Base-by-base conservation (phyloP, 2,888 invertebrate genomes). In the Sympetrum striolatum region DNA sequence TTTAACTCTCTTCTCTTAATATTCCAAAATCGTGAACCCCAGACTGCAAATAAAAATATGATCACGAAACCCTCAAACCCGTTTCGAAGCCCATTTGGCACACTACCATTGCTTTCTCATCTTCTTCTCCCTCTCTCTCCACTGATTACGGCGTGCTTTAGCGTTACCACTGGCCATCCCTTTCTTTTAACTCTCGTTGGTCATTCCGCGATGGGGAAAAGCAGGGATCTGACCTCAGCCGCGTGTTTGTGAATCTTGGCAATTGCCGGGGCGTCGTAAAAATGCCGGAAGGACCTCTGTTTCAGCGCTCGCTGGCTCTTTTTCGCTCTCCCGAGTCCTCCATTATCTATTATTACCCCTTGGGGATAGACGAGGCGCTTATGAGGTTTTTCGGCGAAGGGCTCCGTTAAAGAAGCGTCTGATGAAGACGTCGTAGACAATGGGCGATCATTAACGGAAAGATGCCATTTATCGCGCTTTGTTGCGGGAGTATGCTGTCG, bases 401-500 rank as follows among this genome's bases (percentile, higher is more conserved):
- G 58, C 37, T 35, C 82, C 53, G 12, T 86, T 86, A 86, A n/a
- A 60, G 60, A 86, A 60, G 35, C 8, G 86, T 35, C 37, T 60
- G 86, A 86, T 86, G 86, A 86, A 86, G 86, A 86, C 86, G 60
- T 86, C 8, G 18, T 86, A 86, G 86, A 60, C 60, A 86, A 86
- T 86, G 86, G 86, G 60, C 12, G 86, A 86, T 86, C 86, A 86
- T 86, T 86, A 86, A 60, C 60, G n/a, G 58, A 60, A 60, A 60
- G 86, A 53, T 48, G 58, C 58, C n/a, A 86, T 86, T 86, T 86
- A 86, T 86, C 60, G 86, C 58, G 86, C 86, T 64, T 86, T 86
- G 86, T 86, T 86, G 86, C 37, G 60, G 86, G 64, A 86, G 86
- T 86, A 60, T 86, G 60, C 60, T 60, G 86, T 58, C 86, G 31